phyloP scores from a whole-genome alignment of 2,113 vertebrate genomes.

The Pedetes capensis region DNA sequence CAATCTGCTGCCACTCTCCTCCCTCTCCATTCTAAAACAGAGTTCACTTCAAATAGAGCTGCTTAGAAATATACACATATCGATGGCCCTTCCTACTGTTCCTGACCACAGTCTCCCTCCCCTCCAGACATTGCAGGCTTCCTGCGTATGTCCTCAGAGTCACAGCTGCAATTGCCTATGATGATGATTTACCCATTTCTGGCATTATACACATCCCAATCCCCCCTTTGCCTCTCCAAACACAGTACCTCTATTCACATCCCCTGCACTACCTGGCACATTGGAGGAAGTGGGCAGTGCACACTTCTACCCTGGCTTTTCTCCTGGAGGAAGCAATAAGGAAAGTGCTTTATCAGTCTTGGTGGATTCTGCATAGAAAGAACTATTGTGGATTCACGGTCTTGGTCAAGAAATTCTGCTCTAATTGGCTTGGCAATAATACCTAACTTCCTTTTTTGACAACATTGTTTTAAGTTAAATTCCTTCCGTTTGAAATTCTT shows the following conservation, averaged over 20 bases:
- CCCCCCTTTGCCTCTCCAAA: not conserved
- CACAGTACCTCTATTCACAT: not conserved
- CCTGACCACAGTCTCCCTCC: not conserved
- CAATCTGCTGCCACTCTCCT: not conserved
- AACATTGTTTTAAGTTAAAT: slow-evolving; percentile 45
- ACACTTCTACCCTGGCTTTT: not conserved
- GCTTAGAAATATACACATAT: not conserved
- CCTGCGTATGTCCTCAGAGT: not conserved
- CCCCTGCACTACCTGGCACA: not conserved
- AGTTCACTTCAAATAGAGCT: not conserved
- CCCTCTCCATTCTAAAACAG: not conserved
- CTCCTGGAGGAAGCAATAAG: not conserved
- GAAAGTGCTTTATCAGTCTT: accelerated
- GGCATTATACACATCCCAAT: not conserved
- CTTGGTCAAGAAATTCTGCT: not conserved
- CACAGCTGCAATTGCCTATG: not conserved
- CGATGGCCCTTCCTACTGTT: not conserved
- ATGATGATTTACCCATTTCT: not conserved
- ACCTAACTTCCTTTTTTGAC: slow-evolving; percentile 33
- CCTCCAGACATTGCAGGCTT: not conserved
- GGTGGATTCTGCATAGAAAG: not conserved
- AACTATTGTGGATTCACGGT: not conserved
- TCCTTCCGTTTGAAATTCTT: slow-evolving; percentile 43
- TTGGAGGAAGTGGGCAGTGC: not conserved
- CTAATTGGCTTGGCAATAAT: slow-evolving; percentile 49